Base-by-base conservation (phyloP, 1,140 invertebrate genomes). In the Drosophila funebris region DNA sequence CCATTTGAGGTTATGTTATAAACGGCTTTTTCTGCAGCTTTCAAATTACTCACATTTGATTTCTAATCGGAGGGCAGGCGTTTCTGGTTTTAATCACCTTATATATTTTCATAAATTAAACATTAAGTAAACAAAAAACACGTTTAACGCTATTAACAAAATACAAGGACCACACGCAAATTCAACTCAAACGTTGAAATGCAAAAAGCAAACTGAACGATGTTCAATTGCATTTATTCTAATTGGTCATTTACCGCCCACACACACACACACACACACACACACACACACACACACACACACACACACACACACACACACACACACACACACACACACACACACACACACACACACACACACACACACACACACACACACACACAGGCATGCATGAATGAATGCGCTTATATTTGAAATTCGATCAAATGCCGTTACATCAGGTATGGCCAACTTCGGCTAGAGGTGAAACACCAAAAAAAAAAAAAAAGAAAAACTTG, bases 1-100 rank as follows among this genome's bases (percentile, higher is more conserved):
- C n/a, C n/a, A 20, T 37, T 60, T 73, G 56, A 73, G 70, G 71
- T 73, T 73, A 73, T 62, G 71, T 37, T 13, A 14, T n/a, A 27
- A 14, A 43, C 18, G 4, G 3, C 37, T 29, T 24, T 3, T 27
- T 1, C 4, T 16, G 6, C 0, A 14, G 9, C 5, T 41, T 6
- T 8, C 29, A 18, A 43, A 14, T 13, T 36, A 67, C 69, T 67
- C 11, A 72, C 69, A 72, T 72, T 72, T 66, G 69, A 36, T 29
- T 37, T 31, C 7, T 53, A 22, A 11, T 52, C 27, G 29, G n/a
- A 20, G 5, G 9, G 18, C 62, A 58, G 36, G 36, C 8, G 33
- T 13, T 71, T 64, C 24, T 56, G 20, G 31, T 24, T 27, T 58
- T n/a, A 31, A 66, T 50, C 52, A 33, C 61, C 27, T 33, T 44